These are phyloP conservation scores for Coregonus sp. DNA, from an alignment of 2,797 vertebrate genomes.

Conservation along the genomic window DNA sequence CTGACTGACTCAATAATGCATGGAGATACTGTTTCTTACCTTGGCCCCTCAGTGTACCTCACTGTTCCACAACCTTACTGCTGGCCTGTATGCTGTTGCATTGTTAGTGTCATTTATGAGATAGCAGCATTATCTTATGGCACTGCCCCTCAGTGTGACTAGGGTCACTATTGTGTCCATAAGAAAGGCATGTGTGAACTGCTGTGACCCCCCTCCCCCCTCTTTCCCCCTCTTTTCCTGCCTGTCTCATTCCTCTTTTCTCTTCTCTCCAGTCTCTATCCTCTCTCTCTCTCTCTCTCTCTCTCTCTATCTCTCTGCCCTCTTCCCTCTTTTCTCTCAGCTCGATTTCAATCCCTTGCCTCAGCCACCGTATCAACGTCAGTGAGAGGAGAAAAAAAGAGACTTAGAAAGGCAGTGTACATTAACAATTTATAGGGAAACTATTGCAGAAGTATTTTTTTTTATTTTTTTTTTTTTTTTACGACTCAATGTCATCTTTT, in stretches of 20 bases:
- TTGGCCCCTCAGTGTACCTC: conserved; percentile 45
- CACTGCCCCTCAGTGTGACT: conserved; percentile 36
- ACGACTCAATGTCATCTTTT: conserved; percentile 57
- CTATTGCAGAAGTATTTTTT: conserved; percentile 78
- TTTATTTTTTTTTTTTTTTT: too few relatives aligned
- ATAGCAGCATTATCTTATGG: conserved; percentile 43
- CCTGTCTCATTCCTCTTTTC: not conserved
- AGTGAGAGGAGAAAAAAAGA: conserved; percentile 59
- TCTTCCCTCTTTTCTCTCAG: conserved; percentile 28
- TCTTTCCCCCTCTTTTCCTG: not conserved
- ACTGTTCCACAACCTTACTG: conserved; percentile 39
- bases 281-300: too few relatives aligned
- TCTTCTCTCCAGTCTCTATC: too few relatives aligned
- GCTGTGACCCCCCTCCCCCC: not conserved
- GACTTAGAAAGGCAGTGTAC: conserved; percentile 72
- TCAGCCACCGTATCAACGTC: conserved; percentile 71
- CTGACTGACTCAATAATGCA: conserved; percentile 50
- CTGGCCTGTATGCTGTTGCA: conserved; percentile 55
- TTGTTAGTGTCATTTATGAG: conserved; percentile 73
- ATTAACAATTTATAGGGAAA: conserved; percentile 86
- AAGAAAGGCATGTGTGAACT: not conserved
- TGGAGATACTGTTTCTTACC: conserved; percentile 34
- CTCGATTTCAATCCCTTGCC: conserved; percentile 20
- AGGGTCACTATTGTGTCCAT: conserved; percentile 14
- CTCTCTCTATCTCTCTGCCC: conserved; percentile 16